Percentiles rank a stretch among this genome's conserved stretches.
These are phyloP conservation scores for Timema cristinae DNA, from an alignment of 2,888 invertebrate genomes.

Conservation along the genomic window DNA sequence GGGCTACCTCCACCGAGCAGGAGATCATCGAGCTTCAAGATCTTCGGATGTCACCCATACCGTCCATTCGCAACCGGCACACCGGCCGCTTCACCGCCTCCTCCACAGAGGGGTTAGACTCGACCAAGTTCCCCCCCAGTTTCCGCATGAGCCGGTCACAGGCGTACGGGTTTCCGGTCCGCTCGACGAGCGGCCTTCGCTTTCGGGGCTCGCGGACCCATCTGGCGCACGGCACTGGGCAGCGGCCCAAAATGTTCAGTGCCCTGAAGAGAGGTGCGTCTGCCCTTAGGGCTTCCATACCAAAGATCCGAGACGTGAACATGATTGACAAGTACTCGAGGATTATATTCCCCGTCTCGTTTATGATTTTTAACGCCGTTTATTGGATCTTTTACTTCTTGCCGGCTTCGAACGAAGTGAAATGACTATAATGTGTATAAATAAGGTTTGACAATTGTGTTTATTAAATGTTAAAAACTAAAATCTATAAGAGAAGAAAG, in stretches of 20 bases:
- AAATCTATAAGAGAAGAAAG: no score
- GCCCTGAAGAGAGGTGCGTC: slow-evolving; percentile 79
- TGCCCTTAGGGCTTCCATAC: slow-evolving; percentile 84
- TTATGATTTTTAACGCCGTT: slow-evolving; percentile 89
- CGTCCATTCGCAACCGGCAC: slow-evolving; percentile 67
- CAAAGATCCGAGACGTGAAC: slow-evolving; percentile 96
- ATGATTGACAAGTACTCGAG: slow-evolving; percentile 97
- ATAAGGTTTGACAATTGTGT: no score
- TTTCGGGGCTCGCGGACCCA: slow-evolving; percentile 47
- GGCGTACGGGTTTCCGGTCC: slow-evolving; percentile 43
- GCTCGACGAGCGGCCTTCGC: slow-evolving; percentile 48
- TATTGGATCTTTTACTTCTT: slow-evolving; percentile 91
- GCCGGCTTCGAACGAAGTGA: slow-evolving; percentile 25
- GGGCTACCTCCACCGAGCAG: slow-evolving; percentile 44
- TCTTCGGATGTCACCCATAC: slow-evolving; percentile 78
- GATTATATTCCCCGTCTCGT: slow-evolving; percentile 92
- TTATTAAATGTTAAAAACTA: no score
- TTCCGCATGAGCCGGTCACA: slow-evolving; percentile 65
- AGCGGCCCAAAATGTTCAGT: slow-evolving; percentile 70
- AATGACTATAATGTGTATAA: slow-evolving; percentile 10
- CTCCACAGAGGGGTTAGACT: slow-evolving; percentile 48
- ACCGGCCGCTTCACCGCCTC: slow-evolving; percentile 42
- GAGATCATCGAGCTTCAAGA: slow-evolving; percentile 91
- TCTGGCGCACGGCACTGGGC: slow-evolving; percentile 34
- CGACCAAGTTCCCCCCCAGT: slow-evolving; percentile 68